These are phyloP conservation scores for Nomia melanderi DNA, from an alignment of 1,140 invertebrate genomes.

Conservation along the genomic window DNA sequence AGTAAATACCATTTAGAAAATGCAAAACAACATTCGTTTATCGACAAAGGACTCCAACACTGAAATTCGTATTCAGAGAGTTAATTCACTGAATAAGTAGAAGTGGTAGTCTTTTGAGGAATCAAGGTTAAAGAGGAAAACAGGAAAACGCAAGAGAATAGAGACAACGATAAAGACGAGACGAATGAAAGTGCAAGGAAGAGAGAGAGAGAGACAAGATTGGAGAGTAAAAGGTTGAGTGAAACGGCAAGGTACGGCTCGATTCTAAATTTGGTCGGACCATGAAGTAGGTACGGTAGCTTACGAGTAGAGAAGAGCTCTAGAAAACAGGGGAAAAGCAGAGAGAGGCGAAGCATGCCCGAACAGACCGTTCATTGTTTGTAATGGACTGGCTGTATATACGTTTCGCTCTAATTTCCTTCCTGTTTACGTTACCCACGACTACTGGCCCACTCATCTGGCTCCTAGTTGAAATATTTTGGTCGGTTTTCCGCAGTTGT, in stretches of 20 bases:
- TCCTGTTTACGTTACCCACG: constrained; percentile 33
- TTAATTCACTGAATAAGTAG: too few relatives aligned
- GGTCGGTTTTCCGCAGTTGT: background rate
- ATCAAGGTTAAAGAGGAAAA: background rate
- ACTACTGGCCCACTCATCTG: background rate
- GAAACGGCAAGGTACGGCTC: constrained; percentile 24
- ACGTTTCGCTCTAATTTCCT: constrained; percentile 37
- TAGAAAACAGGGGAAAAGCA: background rate
- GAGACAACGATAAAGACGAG: too few relatives aligned
- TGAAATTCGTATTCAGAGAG: too few relatives aligned
- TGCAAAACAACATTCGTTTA: too few relatives aligned
- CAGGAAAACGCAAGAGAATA: too few relatives aligned
- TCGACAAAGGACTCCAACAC: too few relatives aligned
- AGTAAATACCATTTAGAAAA: too few relatives aligned
- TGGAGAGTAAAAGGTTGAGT: background rate
- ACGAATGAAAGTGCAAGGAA: background rate
- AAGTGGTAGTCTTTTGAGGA: background rate
- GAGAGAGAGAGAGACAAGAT: background rate
- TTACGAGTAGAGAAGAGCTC: background rate
- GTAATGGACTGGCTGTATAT: constrained; percentile 22
- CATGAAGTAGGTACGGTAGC: background rate
- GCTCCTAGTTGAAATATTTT: background rate
- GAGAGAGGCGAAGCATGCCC: background rate
- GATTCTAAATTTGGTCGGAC: constrained; percentile 45
- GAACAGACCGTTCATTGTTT: constrained; percentile 44